Evolutionary conservation across 2,888 invertebrate genomes (phyloP), one percentile per base, ranked within the genome.

Genomic region (Caenorhabditis sinica): DNA sequence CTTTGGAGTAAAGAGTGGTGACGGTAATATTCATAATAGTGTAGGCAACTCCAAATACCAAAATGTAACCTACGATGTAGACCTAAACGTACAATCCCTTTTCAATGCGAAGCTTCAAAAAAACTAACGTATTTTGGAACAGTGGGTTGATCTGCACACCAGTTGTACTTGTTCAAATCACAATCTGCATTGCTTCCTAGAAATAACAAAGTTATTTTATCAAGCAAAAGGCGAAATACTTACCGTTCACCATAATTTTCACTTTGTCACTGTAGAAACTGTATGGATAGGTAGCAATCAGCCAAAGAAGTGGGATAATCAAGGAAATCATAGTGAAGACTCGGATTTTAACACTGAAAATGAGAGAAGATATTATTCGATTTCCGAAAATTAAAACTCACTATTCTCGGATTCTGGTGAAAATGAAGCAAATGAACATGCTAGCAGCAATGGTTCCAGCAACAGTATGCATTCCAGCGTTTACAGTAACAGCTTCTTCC

Each of bases 21-120:
- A 85, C 73, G 2, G 86, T 76, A n/a, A 86, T 84, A 58, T 88
- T 88, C 43, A 88, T 72, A 6, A 88, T 73, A 6, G 86, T 83
- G 61, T 60, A 82, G 0, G 76, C 71, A 36, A 88, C 33, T n/a
- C 88, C 87, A 43, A 87, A 87, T n/a, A 81, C 63, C 4, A 88
- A 20, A 1, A 87, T 61, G 43, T 77, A 85, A 17, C 83, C 84
- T n/a, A 40, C 20, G 36, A 83, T 87, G 40, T 86, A 88, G 1
- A 80, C 51, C 82, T 77, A 17, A 25, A 81, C 66, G 23, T 15
- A 45, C 36, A 36, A 71, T 15, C 20, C n/a, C 1, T 5, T 3
- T 25, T 15, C 5, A 23, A 20, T 30, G 3, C 15, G 43, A 20
- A 5, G 20, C 13, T 43, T 30, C 0, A 20, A 20, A n/a, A 20